Base-by-base conservation (phyloP, 2,888 invertebrate genomes). In the Dilophus febrilis region DNA sequence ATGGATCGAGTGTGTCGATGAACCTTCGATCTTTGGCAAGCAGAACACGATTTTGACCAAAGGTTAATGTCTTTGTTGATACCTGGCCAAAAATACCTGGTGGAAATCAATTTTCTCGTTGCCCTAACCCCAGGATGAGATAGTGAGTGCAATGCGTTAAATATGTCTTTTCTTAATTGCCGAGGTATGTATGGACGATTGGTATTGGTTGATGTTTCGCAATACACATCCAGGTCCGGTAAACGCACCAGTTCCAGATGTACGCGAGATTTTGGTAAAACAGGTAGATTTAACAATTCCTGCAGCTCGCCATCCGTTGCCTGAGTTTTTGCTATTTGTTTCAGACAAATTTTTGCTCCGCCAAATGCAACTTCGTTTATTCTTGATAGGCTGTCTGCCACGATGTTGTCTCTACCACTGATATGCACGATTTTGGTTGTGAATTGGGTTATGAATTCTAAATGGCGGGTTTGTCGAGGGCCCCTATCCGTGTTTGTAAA, bases 111-210 rank as follows among this genome's bases (percentile, higher is more conserved):
- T 27, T 43, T 47, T 13, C n/a, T 28, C 10, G 50, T 48, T 8
- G 38, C 30, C 16, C 46, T 38, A 3, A 45, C 46, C n/a, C 50
- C 47, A 3, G 50, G 49, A 31, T 37, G 49, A 7, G 46, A 29
- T 7, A 29, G 4, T 29, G 3, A 4, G 12, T 29, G 29, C 13
- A 29, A 4, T 3, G 29, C 13, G 12, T 29, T 11, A 29, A 29
- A 29, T n/a, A 29, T 11, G 5, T 5, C 12, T 29, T 12, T 40
- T 4, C 49, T 40, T 1, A 50, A 34, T 4, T 27, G 1, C 5
- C 27, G 14, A n/a, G 49, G 50, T 11, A 51, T 36, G 35, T 41
- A 50, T 3, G 49, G 49, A 6, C 50, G 43, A n/a, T 32, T 29
- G 12, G 3, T 13, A 12, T 18, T 13, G 8, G 22, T 31, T 2